Conservation (phyloP, 2,888 invertebrate species). For the Caenorhabditis angaria region DNA sequence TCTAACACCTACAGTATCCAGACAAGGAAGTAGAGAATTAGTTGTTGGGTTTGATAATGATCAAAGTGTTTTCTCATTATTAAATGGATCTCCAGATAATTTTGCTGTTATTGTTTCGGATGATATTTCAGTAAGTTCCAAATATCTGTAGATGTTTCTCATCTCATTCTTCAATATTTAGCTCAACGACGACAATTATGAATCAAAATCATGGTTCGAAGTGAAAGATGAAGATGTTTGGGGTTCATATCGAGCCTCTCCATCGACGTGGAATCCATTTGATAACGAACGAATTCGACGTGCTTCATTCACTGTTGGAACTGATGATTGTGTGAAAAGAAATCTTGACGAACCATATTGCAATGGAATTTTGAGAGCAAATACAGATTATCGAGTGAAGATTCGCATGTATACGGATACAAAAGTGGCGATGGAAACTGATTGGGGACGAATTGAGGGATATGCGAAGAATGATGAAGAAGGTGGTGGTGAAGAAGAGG, state of each 20-base stretch:
- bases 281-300: slow-evolving; percentile 42
- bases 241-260: slow-evolving; percentile 60
- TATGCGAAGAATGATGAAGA: slow-evolving; percentile 41
- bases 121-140: slow-evolving; percentile 51
- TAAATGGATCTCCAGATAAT: slow-evolving; percentile 66
- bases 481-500: slow-evolving; percentile 47
- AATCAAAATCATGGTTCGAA: slow-evolving; percentile 68
- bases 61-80: slow-evolving; percentile 59
- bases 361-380: slow-evolving; percentile 66
- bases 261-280: slow-evolving; percentile 66
- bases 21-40: slow-evolving; percentile 67
- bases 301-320: slow-evolving; percentile 65
- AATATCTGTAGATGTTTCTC: slow-evolving; percentile 1
- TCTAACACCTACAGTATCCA: slow-evolving; percentile 53
- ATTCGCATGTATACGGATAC: slow-evolving; percentile 67
- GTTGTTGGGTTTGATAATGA: slow-evolving; percentile 67
- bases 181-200: slow-evolving; percentile 66
- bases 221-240: slow-evolving; percentile 64
- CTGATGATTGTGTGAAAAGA: slow-evolving; percentile 65
- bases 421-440: slow-evolving; percentile 69
- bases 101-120: slow-evolving; percentile 70
- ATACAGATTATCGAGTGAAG: slow-evolving; percentile 66
- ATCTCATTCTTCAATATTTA: slow-evolving; percentile 16
- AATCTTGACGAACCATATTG: slow-evolving; percentile 69
- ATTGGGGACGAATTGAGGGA: slow-evolving; percentile 67